These are phyloP conservation scores for Exaiptasia diaphana DNA, from an alignment of 64 coral and sea anemone genomes.

Conservation along the genomic window DNA sequence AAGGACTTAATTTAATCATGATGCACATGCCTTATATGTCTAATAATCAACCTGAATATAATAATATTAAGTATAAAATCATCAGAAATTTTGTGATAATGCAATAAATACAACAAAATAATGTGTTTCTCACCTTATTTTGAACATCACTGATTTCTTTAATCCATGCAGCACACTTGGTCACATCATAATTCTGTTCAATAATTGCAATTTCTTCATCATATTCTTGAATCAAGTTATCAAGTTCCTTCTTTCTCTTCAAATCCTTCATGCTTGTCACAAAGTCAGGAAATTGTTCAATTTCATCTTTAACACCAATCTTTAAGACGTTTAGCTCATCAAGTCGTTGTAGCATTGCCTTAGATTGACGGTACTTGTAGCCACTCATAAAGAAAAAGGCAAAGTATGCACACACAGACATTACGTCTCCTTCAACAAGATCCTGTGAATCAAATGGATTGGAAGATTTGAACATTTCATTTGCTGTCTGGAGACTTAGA, in stretches of 20 bases:
- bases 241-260: conserved; percentile 83
- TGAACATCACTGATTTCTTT: conserved; percentile 81
- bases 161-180: conserved; percentile 74
- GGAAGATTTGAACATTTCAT: conserved; percentile 90
- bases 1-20: not conserved
- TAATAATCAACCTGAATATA: not conserved
- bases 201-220: conserved; percentile 88
- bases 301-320: conserved; percentile 87
- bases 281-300: conserved; percentile 72
- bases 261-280: conserved; percentile 82
- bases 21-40: not conserved
- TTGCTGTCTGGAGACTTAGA: conserved; percentile 86
- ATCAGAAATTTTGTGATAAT: not conserved
- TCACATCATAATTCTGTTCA: conserved; percentile 82
- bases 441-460: conserved; percentile 92
- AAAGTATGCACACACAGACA: conserved; percentile 96
- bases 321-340: conserved; percentile 87
- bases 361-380: conserved; percentile 84
- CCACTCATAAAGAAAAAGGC: conserved; percentile 99
- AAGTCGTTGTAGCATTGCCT: conserved; percentile 75
- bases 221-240: conserved; percentile 48
- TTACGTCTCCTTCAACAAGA: conserved; percentile 92
- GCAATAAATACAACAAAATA: not conserved
- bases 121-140: conserved; percentile 61
- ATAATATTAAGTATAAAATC: not conserved